phyloP scores from a whole-genome alignment of 2,888 invertebrate species.

The Acleris holmiana region DNA sequence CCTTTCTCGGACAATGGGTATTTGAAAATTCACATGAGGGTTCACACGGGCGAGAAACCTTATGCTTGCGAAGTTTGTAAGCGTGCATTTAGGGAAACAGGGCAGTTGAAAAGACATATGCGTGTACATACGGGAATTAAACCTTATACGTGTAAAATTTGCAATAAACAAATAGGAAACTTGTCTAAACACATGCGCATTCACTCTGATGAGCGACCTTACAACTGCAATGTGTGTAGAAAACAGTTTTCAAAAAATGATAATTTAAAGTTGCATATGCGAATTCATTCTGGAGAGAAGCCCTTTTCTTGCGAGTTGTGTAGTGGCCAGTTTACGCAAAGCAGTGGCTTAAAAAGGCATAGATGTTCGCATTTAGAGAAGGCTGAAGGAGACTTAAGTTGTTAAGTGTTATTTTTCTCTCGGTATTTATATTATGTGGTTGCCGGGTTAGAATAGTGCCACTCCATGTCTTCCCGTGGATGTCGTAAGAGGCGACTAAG shows the following conservation, averaged over 20 bases:
- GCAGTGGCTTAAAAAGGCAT: constrained; percentile 59
- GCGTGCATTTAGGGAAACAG: constrained; percentile 67
- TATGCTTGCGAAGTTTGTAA: constrained; percentile 69
- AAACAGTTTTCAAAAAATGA: constrained; percentile 64
- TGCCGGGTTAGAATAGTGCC: too few relatives aligned
- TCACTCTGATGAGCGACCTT: constrained; percentile 64
- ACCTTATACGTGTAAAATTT: constrained; percentile 72
- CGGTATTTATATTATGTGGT: too few relatives aligned
- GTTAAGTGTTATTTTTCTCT: neutral
- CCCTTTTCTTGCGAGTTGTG: constrained; percentile 57
- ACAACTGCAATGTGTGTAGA: constrained; percentile 57
- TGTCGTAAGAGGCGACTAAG: too few relatives aligned
- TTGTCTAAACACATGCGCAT: constrained; percentile 72
- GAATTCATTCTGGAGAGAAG: constrained; percentile 57
- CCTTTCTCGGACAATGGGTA: constrained; percentile 76
- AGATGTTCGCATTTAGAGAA: constrained; percentile 51
- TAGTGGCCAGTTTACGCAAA: constrained; percentile 57
- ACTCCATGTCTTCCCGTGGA: too few relatives aligned
- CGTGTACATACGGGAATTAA: constrained; percentile 69
- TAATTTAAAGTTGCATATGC: constrained; percentile 64
- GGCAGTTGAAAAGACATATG: constrained; percentile 70
- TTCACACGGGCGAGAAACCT: constrained; percentile 72
- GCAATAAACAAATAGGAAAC: constrained; percentile 75
- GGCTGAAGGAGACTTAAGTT: constrained; percentile 9
- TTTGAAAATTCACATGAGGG: constrained; percentile 73